phyloP scores from a whole-genome alignment of 1,140 invertebrate genomes.

The Drosophila serrata region DNA sequence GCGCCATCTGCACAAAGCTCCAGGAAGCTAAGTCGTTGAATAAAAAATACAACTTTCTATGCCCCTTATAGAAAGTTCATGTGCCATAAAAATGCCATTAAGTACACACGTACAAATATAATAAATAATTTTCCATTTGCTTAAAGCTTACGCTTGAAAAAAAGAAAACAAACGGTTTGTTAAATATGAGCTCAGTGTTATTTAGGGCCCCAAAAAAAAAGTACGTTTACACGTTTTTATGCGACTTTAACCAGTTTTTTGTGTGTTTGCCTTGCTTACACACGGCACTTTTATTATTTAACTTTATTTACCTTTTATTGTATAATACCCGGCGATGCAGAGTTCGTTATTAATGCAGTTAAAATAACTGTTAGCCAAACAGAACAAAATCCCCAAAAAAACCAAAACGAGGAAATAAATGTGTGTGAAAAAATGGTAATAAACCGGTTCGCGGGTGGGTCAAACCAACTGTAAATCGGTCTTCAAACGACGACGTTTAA shows the following conservation, averaged over 20 bases:
- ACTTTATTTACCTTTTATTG: slow-evolving; percentile 23
- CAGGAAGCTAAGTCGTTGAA: slow-evolving; percentile 9
- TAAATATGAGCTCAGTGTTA: slow-evolving; percentile 40
- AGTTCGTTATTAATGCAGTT: slow-evolving; percentile 32
- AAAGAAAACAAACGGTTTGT: slow-evolving; percentile 39
- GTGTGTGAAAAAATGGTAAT: slow-evolving; percentile 27
- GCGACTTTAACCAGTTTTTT: slow-evolving; percentile 26
- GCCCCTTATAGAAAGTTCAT: slow-evolving; percentile 38
- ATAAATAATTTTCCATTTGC: slow-evolving; percentile 34
- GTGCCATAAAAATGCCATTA: slow-evolving; percentile 47
- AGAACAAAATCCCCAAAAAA: slow-evolving; percentile 30
- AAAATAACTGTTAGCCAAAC: slow-evolving; percentile 54
- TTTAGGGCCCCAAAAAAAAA: slow-evolving; percentile 6
- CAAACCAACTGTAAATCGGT: slow-evolving; percentile 53
- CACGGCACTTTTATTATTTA: slow-evolving; percentile 11
- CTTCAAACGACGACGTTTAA: slow-evolving; percentile 47
- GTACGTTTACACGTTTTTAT: slow-evolving; percentile 27
- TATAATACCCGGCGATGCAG: slow-evolving; percentile 7
- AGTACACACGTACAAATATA: slow-evolving; percentile 17
- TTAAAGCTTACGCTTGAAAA: slow-evolving; percentile 41
- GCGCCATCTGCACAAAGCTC: slow-evolving; percentile 62
- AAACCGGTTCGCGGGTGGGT: slow-evolving; percentile 46
- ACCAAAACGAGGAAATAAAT: slow-evolving; percentile 32
- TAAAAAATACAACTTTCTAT: slow-evolving; percentile 29
- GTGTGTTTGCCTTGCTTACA: background rate